Percentiles rank a stretch among this genome's conserved stretches.
These are phyloP conservation scores for Lepidocyrtinus sp. DNA, from an alignment of 2,888 invertebrate species.

Conservation along the genomic window DNA sequence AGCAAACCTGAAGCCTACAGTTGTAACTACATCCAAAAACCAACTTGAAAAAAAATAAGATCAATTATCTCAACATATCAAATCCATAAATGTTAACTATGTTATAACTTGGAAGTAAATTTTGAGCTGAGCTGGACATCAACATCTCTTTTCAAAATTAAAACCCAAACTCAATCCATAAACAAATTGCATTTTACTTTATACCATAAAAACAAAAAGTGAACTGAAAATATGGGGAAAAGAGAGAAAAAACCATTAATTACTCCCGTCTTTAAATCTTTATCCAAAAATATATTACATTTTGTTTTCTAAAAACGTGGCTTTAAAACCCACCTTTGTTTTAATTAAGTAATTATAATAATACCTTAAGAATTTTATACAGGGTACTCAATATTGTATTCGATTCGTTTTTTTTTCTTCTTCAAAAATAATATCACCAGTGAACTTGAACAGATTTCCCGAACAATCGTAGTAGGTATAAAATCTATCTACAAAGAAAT, in stretches of 20 bases:
- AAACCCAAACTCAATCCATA: background rate
- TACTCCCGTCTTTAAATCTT: too few relatives aligned
- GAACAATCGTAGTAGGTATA: background rate
- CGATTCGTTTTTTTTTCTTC: too few relatives aligned
- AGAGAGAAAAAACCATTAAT: too few relatives aligned
- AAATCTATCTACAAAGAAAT: background rate
- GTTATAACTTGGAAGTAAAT: background rate
- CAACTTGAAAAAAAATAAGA: background rate
- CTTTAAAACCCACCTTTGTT: too few relatives aligned
- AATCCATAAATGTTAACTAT: background rate
- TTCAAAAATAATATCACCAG: background rate
- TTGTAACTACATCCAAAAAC: background rate
- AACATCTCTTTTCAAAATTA: too few relatives aligned
- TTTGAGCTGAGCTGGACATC: background rate
- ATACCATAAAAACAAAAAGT: too few relatives aligned
- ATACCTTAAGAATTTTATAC: too few relatives aligned
- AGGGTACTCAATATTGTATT: too few relatives aligned
- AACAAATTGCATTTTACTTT: background rate
- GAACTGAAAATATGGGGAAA: too few relatives aligned
- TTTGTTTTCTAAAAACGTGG: too few relatives aligned
- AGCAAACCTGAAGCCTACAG: conserved; percentile 7
- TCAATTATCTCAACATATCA: conserved; percentile 6
- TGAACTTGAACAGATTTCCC: background rate
- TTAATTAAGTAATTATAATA: too few relatives aligned
- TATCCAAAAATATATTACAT: too few relatives aligned